Conservation (phyloP, 1,140 invertebrate species). For the Drosophila ercepeae region DNA sequence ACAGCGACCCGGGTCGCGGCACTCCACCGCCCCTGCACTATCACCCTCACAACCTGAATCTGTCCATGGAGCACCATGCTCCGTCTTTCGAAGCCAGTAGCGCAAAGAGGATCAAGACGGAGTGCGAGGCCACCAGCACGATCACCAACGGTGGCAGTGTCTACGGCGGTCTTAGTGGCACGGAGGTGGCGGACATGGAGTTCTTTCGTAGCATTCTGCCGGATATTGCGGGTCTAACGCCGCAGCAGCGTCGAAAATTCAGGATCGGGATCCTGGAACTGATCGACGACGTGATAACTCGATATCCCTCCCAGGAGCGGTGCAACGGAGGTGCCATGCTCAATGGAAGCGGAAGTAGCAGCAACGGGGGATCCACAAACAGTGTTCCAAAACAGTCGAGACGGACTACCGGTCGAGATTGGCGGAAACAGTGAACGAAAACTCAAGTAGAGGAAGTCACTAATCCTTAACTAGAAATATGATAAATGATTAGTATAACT, state of each 20-base stretch:
- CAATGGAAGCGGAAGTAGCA: constrained; percentile 49
- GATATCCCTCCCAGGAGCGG: constrained; percentile 61
- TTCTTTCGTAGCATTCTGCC: constrained; percentile 81
- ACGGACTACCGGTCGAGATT: constrained; percentile 55
- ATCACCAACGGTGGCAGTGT: constrained; percentile 35
- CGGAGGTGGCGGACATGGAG: constrained; percentile 75
- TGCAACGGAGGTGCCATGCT: constrained; percentile 34
- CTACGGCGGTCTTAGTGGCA: constrained; percentile 43
- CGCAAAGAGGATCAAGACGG: constrained; percentile 75
- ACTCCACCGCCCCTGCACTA: constrained; percentile 56
- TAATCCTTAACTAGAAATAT: constrained; percentile 34
- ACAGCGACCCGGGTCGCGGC: constrained; percentile 39
- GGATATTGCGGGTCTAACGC: constrained; percentile 69
- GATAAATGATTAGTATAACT: constrained; percentile 16
- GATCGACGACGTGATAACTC: constrained; percentile 76
- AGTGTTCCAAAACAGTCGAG: constrained; percentile 21
- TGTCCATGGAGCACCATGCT: constrained; percentile 16
- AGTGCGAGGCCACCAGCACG: constrained; percentile 61
- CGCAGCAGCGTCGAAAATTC: constrained; percentile 76
- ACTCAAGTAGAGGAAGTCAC: constrained; percentile 11
- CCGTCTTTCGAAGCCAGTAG: constrained; percentile 40
- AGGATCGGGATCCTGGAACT: constrained; percentile 81
- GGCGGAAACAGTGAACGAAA: constrained; percentile 38
- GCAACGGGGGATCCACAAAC: constrained; percentile 20
- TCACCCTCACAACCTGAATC: constrained; percentile 21